A percentile compares a stretch with the other conserved stretches of the same genome.
phyloP scores from a whole-genome alignment of 2,113 vertebrate species.

The Papio anubis region DNA sequence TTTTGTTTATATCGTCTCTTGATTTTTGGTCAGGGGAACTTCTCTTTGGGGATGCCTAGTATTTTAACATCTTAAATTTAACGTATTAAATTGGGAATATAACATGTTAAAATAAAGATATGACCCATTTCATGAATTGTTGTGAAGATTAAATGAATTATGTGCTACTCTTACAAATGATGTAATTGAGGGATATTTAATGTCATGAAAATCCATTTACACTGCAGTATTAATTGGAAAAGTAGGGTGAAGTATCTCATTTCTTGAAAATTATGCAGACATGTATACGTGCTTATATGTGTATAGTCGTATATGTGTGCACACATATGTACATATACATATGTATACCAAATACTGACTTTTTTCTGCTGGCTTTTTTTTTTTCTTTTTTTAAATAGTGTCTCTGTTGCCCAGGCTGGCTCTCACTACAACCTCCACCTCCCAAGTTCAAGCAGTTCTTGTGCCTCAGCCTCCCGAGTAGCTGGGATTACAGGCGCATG shows the following conservation, averaged over 20 bases:
- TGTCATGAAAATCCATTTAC: background rate
- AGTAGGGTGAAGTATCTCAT: background rate
- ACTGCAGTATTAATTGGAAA: background rate
- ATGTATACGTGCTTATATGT: background rate
- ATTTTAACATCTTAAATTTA: too few species aligned
- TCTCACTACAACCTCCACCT: too few species aligned
- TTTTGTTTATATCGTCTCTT: too few species aligned
- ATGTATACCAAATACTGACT: background rate
- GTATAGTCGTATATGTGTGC: background rate
- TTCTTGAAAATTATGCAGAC: background rate
- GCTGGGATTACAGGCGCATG: too few species aligned
- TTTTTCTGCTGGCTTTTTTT: background rate
- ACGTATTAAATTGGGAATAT: too few species aligned
- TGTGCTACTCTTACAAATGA: too few species aligned
- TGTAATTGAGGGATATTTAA: background rate
- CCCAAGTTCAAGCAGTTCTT: too few species aligned
- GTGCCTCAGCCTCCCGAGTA: too few species aligned
- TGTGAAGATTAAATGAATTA: background rate
- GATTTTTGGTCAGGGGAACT: too few species aligned
- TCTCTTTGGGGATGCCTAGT: too few species aligned
- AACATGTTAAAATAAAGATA: background rate
- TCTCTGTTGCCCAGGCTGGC: too few species aligned
- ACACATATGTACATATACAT: accelerated
- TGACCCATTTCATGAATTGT: background rate
- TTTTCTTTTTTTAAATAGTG: too few species aligned